phyloP scores from a whole-genome alignment of 2,888 invertebrate species.

The Lycocerus yunnanus region DNA sequence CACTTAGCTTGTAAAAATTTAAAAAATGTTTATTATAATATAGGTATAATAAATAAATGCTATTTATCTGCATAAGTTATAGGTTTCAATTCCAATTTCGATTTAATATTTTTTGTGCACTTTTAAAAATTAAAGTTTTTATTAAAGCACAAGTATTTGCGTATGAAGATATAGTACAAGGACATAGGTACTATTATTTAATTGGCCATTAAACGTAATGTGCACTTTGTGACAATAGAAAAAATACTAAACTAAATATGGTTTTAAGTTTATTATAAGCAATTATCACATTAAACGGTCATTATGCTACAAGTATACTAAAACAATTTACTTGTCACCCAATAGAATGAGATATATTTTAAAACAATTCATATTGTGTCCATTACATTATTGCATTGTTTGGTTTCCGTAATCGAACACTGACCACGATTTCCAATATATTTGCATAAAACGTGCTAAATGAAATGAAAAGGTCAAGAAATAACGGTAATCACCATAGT shows the following conservation, averaged over 20 bases:
- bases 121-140: too few species aligned
- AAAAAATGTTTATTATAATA: too few species aligned
- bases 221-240: background rate
- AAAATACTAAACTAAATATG: background rate
- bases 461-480: conserved; percentile 42
- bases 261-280: background rate
- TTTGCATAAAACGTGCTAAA: conserved; percentile 46
- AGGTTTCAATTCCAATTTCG: background rate
- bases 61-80: too few species aligned
- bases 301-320: background rate
- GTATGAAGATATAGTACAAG: too few species aligned
- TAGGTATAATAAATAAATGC: too few species aligned
- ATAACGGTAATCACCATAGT: conserved; percentile 45
- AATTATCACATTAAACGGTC: background rate
- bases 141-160: too few species aligned
- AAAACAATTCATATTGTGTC: conserved; percentile 24
- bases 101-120: background rate
- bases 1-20: too few species aligned
- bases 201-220: background rate
- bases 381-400: conserved; percentile 26
- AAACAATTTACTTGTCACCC: background rate
- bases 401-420: conserved; percentile 30
- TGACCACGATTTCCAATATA: conserved; percentile 36
- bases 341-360: conserved; percentile 9
- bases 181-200: background rate